phyloP scores from a whole-genome alignment of 1,140 invertebrate species.

The Hylaeus volcanicus region DNA sequence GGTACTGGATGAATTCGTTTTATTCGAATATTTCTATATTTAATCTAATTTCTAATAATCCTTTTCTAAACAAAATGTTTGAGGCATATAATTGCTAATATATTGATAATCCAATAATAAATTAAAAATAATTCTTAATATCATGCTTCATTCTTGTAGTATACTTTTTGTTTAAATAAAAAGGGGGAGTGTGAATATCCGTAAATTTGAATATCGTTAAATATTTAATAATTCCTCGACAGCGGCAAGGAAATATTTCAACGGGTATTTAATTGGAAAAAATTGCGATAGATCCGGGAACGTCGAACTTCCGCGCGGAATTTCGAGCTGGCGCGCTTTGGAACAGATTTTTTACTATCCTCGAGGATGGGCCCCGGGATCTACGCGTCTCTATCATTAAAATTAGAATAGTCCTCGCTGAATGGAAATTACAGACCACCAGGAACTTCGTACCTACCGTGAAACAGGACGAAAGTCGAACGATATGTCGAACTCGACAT shows the following conservation, averaged over 20 bases:
- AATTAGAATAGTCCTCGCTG: slow-evolving; percentile 28
- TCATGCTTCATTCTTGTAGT: too few species aligned
- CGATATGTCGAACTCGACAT: not conserved
- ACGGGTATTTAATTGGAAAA: not conserved
- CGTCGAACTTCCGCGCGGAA: not conserved
- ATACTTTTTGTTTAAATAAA: too few species aligned
- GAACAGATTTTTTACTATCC: slow-evolving; percentile 13
- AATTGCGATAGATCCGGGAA: not conserved
- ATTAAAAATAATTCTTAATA: too few species aligned
- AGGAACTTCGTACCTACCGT: not conserved
- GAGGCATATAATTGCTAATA: too few species aligned
- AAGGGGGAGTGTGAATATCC: too few species aligned
- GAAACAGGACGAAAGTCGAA: slow-evolving; percentile 15
- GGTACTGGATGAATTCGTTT: too few species aligned
- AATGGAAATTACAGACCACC: slow-evolving; percentile 22
- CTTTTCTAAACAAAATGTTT: too few species aligned
- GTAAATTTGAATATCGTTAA: too few species aligned
- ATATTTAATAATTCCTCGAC: too few species aligned
- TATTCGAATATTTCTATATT: too few species aligned
- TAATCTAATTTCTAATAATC: too few species aligned
- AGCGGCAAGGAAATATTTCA: not conserved
- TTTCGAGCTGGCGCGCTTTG: not conserved
- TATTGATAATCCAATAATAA: too few species aligned
- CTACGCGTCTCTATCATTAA: slow-evolving; percentile 23
- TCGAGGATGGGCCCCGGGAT: not conserved